Evolutionary conservation across 2,797 vertebrate species (phyloP), one percentile per base, ranked within the genome.

Genomic region (Oreortyx pictus): DNA sequence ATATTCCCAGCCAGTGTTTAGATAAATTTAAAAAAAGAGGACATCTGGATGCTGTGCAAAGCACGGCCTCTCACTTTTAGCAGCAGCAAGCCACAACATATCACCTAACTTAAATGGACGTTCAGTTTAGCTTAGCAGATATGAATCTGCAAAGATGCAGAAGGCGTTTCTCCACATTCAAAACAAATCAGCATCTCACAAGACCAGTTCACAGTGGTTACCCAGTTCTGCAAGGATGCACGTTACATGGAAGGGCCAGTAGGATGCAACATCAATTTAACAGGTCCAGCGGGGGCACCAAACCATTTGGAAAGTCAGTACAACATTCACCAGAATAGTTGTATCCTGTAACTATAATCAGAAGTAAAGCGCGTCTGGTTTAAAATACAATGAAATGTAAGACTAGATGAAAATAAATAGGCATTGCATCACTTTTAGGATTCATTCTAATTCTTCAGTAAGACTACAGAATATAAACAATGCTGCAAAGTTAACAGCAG

Each of bases 351-450:
- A 37, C 5, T 33, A 9, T 49, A 57, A 77, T 54, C 85, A 87
- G 73, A 88, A 56, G 61, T 7, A 56, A 25, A 68, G 31, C 1
- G 1, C 2, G 22, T 17, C 4, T 57, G 43, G 79, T 27, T 68
- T 35, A 60, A 90, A 86, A 49, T 5, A 27, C 14, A 56, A 89
- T 23, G 8, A 89, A 81, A 78, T 19, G 5, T 17, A 86, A 72
- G 16, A 81, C 54, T 20, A 60, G 27, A 86, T 25, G 2, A 78
- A 57, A 89, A 74, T 49, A 74, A 87, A 65, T 8, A 66, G 13
- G 14, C 31, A 47, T 33, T 66, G 20, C 0, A 0, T 16, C 47
- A 18, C 10, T 41, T 52, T 54, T 14, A 22, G 31, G 9, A 61
- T 72, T 68, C 43, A 8, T 9, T 83, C 23, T 23, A 50, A 33